phyloP scores from a whole-genome alignment of 2,888 invertebrate species.

The Leptopilina myrica region DNA sequence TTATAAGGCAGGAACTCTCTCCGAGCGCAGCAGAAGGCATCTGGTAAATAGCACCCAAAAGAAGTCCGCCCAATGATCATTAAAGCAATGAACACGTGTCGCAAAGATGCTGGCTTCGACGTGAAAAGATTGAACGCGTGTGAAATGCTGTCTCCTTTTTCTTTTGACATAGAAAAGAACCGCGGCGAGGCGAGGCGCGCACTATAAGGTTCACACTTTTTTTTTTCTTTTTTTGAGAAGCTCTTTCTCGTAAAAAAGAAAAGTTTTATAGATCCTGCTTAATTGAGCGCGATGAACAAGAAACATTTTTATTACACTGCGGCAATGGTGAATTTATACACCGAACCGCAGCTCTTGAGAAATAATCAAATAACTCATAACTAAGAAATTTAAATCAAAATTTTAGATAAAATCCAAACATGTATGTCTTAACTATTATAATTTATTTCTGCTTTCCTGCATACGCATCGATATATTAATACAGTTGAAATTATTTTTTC shows the following conservation, averaged over 20 bases:
- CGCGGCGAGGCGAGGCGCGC: neutral
- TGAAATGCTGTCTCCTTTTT: constrained; percentile 21
- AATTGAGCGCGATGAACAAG: constrained; percentile 32
- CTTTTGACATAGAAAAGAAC: constrained; percentile 11
- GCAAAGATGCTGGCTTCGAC: constrained; percentile 24
- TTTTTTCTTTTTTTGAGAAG: constrained; percentile 3
- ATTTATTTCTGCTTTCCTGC: neutral
- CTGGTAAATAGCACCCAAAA: constrained; percentile 1
- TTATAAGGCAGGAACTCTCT: too few species aligned
- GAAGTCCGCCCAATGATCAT: neutral
- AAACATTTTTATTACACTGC: constrained; percentile 31
- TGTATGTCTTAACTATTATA: neutral
- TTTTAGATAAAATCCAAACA: neutral
- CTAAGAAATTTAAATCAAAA: neutral
- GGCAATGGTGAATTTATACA: neutral
- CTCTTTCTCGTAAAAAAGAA: constrained; percentile 4
- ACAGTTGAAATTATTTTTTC: too few species aligned
- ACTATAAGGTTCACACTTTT: constrained; percentile 19
- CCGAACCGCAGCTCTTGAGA: constrained; percentile 1
- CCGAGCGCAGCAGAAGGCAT: neutral
- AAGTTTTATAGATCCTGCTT: constrained; percentile 15
- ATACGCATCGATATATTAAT: too few species aligned
- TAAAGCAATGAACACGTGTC: constrained; percentile 15
- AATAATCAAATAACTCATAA: neutral
- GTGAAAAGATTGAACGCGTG: constrained; percentile 27